These are phyloP conservation scores for Dromas ardeola DNA, from an alignment of 2,113 vertebrate species.

Conservation along the genomic window DNA sequence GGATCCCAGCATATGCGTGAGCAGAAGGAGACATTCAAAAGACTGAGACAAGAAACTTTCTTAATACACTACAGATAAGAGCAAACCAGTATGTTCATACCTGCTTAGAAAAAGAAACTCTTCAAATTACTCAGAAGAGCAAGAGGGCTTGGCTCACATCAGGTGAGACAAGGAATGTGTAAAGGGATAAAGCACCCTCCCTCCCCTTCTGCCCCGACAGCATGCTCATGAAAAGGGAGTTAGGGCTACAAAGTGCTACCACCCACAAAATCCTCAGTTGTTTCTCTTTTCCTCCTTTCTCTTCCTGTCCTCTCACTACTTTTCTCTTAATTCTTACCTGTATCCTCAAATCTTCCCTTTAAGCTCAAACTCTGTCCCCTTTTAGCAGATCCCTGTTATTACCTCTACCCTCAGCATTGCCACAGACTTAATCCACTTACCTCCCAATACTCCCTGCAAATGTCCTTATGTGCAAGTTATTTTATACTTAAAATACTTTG, in stretches of 20 bases:
- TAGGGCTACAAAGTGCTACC: background rate
- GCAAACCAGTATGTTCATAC: background rate
- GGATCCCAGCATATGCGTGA: rapidly evolving
- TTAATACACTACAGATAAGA: background rate
- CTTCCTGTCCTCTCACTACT: background rate
- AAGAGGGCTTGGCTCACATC: background rate
- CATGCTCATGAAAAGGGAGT: background rate
- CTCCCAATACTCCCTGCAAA: background rate
- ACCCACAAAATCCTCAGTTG: background rate
- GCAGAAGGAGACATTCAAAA: background rate
- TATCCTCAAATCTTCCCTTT: background rate
- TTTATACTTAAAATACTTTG: background rate
- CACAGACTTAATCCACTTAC: background rate
- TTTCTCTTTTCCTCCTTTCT: background rate
- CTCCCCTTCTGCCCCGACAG: background rate
- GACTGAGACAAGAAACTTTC: background rate
- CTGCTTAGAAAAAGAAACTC: background rate
- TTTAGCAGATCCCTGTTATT: background rate
- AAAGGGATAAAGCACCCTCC: background rate
- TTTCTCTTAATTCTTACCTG: background rate
- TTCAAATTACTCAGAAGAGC: background rate
- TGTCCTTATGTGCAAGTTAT: background rate
- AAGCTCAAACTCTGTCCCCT: background rate
- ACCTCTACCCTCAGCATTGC: background rate
- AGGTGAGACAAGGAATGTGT: background rate